Evolutionary conservation across 1,140 invertebrate species (phyloP), one percentile per base, ranked within the genome.

Genomic region (Brachystomella parvula): DNA sequence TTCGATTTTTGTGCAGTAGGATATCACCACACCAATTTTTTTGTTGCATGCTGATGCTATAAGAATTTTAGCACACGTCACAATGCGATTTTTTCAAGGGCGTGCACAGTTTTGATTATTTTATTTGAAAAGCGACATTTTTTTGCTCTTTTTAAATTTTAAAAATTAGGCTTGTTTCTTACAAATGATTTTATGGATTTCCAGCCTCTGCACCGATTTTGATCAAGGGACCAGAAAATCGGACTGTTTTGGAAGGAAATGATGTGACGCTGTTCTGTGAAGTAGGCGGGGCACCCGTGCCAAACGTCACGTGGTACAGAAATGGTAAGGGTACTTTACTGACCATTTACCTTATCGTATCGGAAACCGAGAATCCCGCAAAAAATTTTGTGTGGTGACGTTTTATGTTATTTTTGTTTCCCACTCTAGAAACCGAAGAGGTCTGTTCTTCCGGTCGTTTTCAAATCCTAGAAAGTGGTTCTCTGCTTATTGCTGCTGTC

Each of bases 251-350:
- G 65, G 93, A 95, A 79, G 92, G 92, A 24, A 92, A 92, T 78
- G 91, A 95, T 80, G 92, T 88, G 35, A 89, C 88, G 24, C 83
- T 97, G 63, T 83, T 81, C 24, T 97, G 94, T 78, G 71, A 73
- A 47, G 66, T 68, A 15, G 84, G 86, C 31, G 94, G 93, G 39
- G 91, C 94, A 1, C 94, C 94, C 19, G 83, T 85, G 67, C 94
- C 94, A 1, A 92, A 89, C 75, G 83, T 89, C n/a, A 90, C 89
- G 6, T 98, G 94, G 94, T 86, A 88, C 74, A 89, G 87, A 76
- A 89, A 92, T 78, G 89, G 91, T 92, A 83, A 81, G 81, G 73
- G 61, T 3, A 30, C 56, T 15, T 64, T 56, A 44, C 33, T 65
- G 2, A 47, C 26, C 15, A 15, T 28, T 59, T 6, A 63, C 24